A percentile compares a stretch with the other conserved stretches of the same genome.
These are phyloP conservation scores for Leptatherina wallacei DNA, from an alignment of 2,797 vertebrate genomes.

Conservation along the genomic window DNA sequence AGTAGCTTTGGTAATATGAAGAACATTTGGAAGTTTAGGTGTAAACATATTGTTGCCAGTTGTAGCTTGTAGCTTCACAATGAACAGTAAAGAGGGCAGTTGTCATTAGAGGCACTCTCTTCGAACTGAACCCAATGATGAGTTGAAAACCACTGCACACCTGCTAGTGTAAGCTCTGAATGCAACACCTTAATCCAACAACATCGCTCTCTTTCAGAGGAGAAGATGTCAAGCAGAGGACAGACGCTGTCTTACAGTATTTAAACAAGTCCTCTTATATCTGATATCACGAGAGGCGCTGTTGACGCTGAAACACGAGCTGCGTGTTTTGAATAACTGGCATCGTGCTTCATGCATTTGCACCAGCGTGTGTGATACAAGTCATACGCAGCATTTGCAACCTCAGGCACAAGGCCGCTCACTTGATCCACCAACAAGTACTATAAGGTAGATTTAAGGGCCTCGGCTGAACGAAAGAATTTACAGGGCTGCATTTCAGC, in stretches of 20 bases:
- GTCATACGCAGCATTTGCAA: slow-evolving; percentile 40
- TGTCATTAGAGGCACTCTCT: slow-evolving; percentile 78
- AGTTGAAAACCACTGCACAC: slow-evolving; percentile 44
- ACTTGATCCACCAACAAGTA: slow-evolving; percentile 23
- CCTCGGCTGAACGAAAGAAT: slow-evolving; percentile 33
- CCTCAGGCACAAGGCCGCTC: slow-evolving; percentile 33
- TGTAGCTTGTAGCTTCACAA: slow-evolving; percentile 45
- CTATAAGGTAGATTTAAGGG: slow-evolving; percentile 27
- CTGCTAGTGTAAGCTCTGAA: slow-evolving; percentile 40
- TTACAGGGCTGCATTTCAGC: slow-evolving; percentile 28
- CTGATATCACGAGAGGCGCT: slow-evolving; percentile 40
- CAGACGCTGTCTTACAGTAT: slow-evolving; percentile 32
- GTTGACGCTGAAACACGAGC: slow-evolving; percentile 65
- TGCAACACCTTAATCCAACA: slow-evolving; percentile 44
- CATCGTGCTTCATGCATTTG: not conserved
- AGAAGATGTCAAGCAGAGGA: slow-evolving; percentile 51
- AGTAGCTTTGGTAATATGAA: slow-evolving; percentile 63
- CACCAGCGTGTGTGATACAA: slow-evolving; percentile 40
- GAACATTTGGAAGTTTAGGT: slow-evolving; percentile 57
- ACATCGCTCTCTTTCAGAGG: slow-evolving; percentile 13
- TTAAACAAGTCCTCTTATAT: slow-evolving; percentile 41
- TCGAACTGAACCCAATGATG: slow-evolving; percentile 74
- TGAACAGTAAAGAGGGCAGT: slow-evolving; percentile 61
- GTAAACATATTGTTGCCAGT: slow-evolving; percentile 61
- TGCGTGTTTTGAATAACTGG: slow-evolving; percentile 52